These are phyloP conservation scores for Larimichthys crocea DNA, from an alignment of 2,113 vertebrate genomes.

Conservation along the genomic window DNA sequence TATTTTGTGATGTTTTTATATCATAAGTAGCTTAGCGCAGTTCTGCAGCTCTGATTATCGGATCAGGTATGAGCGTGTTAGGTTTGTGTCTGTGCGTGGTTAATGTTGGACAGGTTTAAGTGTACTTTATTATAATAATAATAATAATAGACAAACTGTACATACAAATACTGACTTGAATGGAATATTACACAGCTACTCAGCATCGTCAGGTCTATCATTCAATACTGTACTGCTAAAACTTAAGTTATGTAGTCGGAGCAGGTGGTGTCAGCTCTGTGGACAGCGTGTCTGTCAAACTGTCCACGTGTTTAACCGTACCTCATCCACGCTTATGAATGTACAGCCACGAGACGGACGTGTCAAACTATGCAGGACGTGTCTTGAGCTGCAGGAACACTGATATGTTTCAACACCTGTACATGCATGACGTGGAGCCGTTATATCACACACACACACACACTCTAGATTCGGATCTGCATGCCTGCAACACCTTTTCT, in stretches of 20 bases:
- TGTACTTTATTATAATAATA: slow-evolving; percentile 47
- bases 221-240: slow-evolving; percentile 54
- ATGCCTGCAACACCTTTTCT: slow-evolving; percentile 19
- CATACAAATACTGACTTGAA: slow-evolving; percentile 57
- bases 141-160: slow-evolving; percentile 53
- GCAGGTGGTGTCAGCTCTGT: slow-evolving; percentile 27
- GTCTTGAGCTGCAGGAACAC: slow-evolving; percentile 11
- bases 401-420: slow-evolving; percentile 52
- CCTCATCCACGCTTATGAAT: slow-evolving; percentile 68
- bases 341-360: slow-evolving; percentile 56
- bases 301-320: slow-evolving; percentile 49
- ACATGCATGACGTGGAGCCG: slow-evolving; percentile 58
- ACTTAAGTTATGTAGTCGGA: slow-evolving; percentile 19
- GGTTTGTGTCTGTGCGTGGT: slow-evolving; percentile 24
- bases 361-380: slow-evolving; percentile 16
- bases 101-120: slow-evolving; percentile 31
- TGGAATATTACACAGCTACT: slow-evolving; percentile 37
- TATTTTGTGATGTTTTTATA: slow-evolving; percentile 46
- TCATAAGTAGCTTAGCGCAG: slow-evolving; percentile 33
- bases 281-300: slow-evolving; percentile 21
- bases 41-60: slow-evolving; percentile 5
- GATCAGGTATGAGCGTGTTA: slow-evolving; percentile 31
- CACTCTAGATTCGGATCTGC: slow-evolving; percentile 42
- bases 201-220: slow-evolving; percentile 48
- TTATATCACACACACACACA: background rate